Percentiles rank a stretch among this genome's conserved stretches.
phyloP scores from a whole-genome alignment of 2,888 invertebrate species.

The Luffia ferchaultella region DNA sequence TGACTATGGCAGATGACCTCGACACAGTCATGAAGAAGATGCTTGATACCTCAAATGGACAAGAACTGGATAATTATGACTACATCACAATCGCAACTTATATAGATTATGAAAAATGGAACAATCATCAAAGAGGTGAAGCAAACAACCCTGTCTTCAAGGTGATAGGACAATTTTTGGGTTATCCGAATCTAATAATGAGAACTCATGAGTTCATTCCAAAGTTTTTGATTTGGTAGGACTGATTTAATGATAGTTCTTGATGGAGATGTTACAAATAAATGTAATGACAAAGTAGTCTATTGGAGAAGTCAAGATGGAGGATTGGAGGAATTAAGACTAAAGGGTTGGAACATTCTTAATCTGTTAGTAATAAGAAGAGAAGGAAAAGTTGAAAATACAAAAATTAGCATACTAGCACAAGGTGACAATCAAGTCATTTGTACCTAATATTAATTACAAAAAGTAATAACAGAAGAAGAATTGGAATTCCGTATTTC shows the following conservation, averaged over 20 bases:
- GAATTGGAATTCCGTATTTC: background rate
- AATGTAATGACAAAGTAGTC: background rate
- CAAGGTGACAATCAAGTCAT: slow-evolving; percentile 8
- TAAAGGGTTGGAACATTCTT: slow-evolving; percentile 5
- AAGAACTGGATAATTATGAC: slow-evolving; percentile 1
- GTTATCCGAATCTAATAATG: slow-evolving; percentile 1
- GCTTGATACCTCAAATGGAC: background rate
- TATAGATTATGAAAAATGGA: slow-evolving; percentile 6
- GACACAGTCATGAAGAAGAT: slow-evolving; percentile 1
- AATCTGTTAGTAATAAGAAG: slow-evolving; percentile 4
- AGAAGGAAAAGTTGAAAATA: slow-evolving; percentile 1
- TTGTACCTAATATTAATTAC: slow-evolving; percentile 3
- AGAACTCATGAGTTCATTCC: slow-evolving; percentile 5
- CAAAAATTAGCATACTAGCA: slow-evolving; percentile 1
- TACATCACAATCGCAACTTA: slow-evolving; percentile 3
- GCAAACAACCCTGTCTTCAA: slow-evolving; percentile 3
- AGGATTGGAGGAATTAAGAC: slow-evolving; percentile 3
- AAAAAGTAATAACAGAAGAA: background rate
- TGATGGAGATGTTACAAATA: background rate
- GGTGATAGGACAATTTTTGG: slow-evolving; percentile 5
- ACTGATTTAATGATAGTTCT: slow-evolving; percentile 2
- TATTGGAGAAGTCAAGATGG: slow-evolving; percentile 1
- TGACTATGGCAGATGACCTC: slow-evolving; percentile 1
- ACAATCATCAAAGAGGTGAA: slow-evolving; percentile 4
- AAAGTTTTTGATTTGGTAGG: slow-evolving; percentile 1